Evolutionary conservation across 2,113 vertebrate species (phyloP).

Genomic region (Lethenteron camtschaticum): DNA sequence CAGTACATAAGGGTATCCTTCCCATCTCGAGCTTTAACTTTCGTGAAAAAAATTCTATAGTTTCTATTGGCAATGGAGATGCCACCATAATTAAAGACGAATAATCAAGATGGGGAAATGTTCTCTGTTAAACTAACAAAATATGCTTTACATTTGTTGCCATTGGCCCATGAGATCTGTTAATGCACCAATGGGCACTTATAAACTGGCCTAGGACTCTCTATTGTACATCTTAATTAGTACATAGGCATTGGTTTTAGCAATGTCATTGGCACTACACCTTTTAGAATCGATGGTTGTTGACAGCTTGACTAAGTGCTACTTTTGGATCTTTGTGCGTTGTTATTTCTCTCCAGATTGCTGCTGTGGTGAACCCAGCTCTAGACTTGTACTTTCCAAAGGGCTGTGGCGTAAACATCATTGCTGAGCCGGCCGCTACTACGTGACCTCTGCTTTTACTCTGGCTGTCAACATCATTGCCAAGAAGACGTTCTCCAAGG

Average conservation of each 20-base stretch:
- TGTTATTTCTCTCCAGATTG: constrained; percentile 31
- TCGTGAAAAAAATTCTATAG: too few species aligned
- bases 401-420: constrained; percentile 48
- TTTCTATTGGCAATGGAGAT: too few species aligned
- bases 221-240: background rate
- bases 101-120: too few species aligned
- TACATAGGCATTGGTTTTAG: too few species aligned
- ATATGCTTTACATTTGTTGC: constrained; percentile 16
- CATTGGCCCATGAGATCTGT: too few species aligned
- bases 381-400: constrained; percentile 76
- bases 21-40: too few species aligned
- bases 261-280: background rate
- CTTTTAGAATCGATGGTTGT: background rate
- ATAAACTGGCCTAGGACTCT: background rate
- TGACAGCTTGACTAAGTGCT: too few species aligned
- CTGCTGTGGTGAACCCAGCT: constrained; percentile 57
- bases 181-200: too few species aligned
- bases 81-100: too few species aligned
- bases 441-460: constrained; percentile 75
- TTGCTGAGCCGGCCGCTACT: constrained; percentile 90
- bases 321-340: background rate
- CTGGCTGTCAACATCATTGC: constrained; percentile 88
- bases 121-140: constrained; percentile 54
- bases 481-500: constrained; percentile 66
- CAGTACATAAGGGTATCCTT: too few species aligned